phyloP scores from a whole-genome alignment of 2,113 vertebrate genomes.

The Silurus glanis region DNA sequence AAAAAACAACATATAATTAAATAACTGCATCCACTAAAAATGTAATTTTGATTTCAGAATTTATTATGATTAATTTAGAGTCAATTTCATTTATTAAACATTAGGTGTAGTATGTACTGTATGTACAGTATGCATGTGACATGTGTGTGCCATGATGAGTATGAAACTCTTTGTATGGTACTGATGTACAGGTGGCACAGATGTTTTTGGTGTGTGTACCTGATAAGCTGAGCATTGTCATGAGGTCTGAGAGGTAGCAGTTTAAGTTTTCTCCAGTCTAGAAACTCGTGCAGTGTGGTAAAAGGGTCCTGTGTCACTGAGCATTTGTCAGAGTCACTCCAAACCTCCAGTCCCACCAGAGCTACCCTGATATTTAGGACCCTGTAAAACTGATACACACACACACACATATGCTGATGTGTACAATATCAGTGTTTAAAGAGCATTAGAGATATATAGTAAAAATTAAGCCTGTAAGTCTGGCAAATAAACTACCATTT shows the following conservation, averaged over 20 bases:
- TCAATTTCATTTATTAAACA: too few relatives aligned
- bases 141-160: not conserved
- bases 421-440: not conserved
- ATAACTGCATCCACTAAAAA: not conserved
- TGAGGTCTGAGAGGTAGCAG: constrained; percentile 89
- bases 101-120: too few relatives aligned
- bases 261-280: constrained; percentile 94
- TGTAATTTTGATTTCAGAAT: not conserved
- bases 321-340: constrained; percentile 92
- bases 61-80: not conserved
- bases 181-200: constrained; percentile 46
- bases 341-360: constrained; percentile 92
- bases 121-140: not conserved
- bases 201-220: constrained; percentile 58
- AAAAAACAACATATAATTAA: not conserved
- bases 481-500: not conserved
- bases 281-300: constrained; percentile 90
- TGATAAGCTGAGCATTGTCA: constrained; percentile 94
- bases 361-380: constrained; percentile 91
- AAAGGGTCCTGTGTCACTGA: constrained; percentile 92
- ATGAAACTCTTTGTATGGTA: not conserved
- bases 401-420: not conserved
- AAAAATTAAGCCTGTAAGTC: not conserved
- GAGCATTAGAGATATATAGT: not conserved
- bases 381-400: constrained; percentile 84